Conservation (phyloP, 2,113 vertebrate genomes). For the Puntigrus tetrazona region DNA sequence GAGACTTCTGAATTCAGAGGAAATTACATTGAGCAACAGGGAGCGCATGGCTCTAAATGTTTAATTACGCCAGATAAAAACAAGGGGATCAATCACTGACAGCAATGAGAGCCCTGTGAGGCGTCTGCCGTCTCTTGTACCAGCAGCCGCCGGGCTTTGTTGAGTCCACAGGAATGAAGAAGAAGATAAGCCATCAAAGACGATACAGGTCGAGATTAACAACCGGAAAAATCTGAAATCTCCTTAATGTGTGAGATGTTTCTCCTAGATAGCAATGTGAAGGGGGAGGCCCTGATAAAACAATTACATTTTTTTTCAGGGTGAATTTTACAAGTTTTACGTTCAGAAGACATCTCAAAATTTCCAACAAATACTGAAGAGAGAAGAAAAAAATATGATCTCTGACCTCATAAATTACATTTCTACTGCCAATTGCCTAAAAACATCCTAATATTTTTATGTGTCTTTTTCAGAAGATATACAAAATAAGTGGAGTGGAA, state of each 20-base stretch:
- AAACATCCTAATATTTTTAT: too few species aligned
- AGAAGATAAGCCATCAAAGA: conserved; percentile 30
- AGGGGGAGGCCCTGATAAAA: not conserved
- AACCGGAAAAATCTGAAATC: not conserved
- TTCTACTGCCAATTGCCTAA: too few species aligned
- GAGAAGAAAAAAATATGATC: too few species aligned
- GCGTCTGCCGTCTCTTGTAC: conserved; percentile 39
- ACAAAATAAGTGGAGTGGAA: too few species aligned
- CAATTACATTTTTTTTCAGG: too few species aligned
- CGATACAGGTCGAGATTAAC: not conserved
- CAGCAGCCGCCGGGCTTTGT: conserved; percentile 47
- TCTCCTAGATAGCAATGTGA: not conserved
- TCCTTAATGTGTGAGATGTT: not conserved
- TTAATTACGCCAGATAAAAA: conserved; percentile 67
- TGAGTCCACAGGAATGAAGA: conserved; percentile 29
- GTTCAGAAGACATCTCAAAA: not conserved
- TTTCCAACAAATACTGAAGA: too few species aligned
- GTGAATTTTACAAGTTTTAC: not conserved
- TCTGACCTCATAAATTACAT: too few species aligned
- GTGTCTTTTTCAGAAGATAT: too few species aligned
- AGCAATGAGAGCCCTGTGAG: conserved; percentile 53
- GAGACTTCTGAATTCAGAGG: conserved; percentile 64
- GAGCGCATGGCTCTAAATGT: conserved; percentile 63
- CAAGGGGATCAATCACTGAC: conserved; percentile 62
- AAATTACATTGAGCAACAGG: conserved; percentile 64